Evolutionary conservation across 2,888 invertebrate species (phyloP).

Genomic region (Cerastoderma edule): DNA sequence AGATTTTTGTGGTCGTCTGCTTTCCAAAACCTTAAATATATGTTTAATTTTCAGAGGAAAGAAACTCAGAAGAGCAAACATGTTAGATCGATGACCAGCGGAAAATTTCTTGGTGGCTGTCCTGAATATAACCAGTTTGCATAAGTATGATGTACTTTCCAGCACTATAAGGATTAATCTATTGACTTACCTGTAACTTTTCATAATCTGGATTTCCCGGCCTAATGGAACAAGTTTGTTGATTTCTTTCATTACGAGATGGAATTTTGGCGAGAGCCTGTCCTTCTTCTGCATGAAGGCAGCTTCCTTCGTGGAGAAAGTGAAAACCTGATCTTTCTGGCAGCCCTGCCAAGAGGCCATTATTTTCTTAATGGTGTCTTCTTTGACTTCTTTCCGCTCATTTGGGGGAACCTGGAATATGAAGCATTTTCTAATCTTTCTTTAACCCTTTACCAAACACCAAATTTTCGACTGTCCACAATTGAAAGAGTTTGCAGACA

Average conservation of each 20-base stretch:
- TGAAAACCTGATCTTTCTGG: conserved; percentile 63
- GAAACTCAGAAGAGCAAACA: no score
- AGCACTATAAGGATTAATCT: no score
- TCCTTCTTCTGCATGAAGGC: conserved; percentile 45
- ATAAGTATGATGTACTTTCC: no score
- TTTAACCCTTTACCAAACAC: no score
- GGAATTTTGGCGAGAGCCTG: conserved; percentile 68
- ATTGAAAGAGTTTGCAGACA: no score
- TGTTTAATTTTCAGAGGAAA: no score
- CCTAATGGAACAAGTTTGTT: conserved; percentile 65
- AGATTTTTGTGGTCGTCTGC: no score
- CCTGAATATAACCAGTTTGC: no score
- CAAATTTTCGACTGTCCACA: no score
- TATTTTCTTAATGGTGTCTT: conserved; percentile 65
- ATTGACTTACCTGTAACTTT: conserved; percentile 41
- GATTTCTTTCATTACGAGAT: conserved; percentile 65
- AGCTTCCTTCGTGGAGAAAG: conserved; percentile 66
- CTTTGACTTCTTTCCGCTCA: conserved; percentile 63
- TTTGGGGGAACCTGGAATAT: conserved; percentile 54
- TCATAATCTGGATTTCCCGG: conserved; percentile 56
- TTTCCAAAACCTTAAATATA: no score
- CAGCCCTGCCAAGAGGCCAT: conserved; percentile 64
- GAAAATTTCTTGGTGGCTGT: not conserved
- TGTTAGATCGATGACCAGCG: not conserved
- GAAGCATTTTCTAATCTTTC: no score